Evolutionary conservation across 2,888 invertebrate genomes (phyloP), one percentile per base, ranked within the genome.

Genomic region (Tenthredo notha): DNA sequence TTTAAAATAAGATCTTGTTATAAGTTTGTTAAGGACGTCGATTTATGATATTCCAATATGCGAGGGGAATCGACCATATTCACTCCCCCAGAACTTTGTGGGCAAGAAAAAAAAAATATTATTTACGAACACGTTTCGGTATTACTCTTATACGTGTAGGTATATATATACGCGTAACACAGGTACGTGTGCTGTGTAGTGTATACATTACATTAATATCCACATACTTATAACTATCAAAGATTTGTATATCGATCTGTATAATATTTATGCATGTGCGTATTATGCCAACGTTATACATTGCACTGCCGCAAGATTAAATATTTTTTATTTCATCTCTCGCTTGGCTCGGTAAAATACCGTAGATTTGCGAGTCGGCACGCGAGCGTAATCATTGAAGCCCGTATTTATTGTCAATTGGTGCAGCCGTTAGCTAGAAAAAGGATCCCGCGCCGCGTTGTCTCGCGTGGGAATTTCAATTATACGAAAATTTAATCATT

Each of bases 311-410:
- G 33, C 4, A 21, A 40, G 80, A 61, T 61, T 80, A 40, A 80
- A 80, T 40, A 61, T 80, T 80, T 80, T 33, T 50, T 61, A 80
- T 80, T 78, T 80, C n/a, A 61, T 7, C 21, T 61, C 80, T 61
- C 80, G 77, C 77, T 74, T 74, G 61, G 61, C 61, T 80, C 25
- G 61, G 80, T 80, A 37, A 40, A 80, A 80, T 40, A 33, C 61
- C 61, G 80, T 37, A 15, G 80, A 80, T 80, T 80, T 80, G 61
- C 80, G 61, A 37, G 61, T 80, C 80, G 29, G 80, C 80, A 80
- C 80, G 80, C 80, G 80, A 80, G 80, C 80, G 33, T 58, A 80
- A 80, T 80, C 80, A 80, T 80, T 58, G 37, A 80, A 80, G 61
- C 61, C 61, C 61, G 58, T 80, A 61, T 80, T 80, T 61, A 80